Conservation (phyloP, 2,113 vertebrate species). For the Pseudorhombus dupliciocellatus region DNA sequence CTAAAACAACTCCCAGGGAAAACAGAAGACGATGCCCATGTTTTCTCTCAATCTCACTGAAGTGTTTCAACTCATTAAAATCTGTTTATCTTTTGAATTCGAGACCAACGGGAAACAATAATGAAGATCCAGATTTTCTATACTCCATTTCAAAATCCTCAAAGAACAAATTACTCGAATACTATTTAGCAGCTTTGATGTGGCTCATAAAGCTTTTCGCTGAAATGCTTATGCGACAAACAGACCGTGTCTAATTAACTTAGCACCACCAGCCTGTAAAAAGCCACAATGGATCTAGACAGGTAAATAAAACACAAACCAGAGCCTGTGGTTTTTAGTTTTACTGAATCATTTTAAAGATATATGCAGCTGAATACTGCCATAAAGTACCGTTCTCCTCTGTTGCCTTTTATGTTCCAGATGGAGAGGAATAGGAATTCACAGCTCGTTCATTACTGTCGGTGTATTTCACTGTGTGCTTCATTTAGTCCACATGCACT, state of each 20-base stretch:
- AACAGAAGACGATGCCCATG: no score
- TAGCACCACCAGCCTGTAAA: slow-evolving; percentile 19
- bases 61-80: background rate
- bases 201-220: slow-evolving; percentile 1
- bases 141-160: background rate
- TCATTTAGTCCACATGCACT: slow-evolving; percentile 14
- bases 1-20: no score
- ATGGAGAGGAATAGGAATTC: slow-evolving; percentile 8
- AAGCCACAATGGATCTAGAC: slow-evolving; percentile 25
- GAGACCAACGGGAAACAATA: background rate
- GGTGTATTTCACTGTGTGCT: background rate
- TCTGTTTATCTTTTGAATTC: background rate
- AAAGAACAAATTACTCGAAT: background rate
- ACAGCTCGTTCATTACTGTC: slow-evolving; percentile 1
- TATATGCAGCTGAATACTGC: background rate
- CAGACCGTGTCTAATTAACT: slow-evolving; percentile 32
- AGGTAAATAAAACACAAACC: slow-evolving; percentile 13
- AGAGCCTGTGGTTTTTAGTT: background rate
- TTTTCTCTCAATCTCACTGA: background rate
- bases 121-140: background rate
- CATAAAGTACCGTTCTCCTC: background rate
- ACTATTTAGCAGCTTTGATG: slow-evolving; percentile 7
- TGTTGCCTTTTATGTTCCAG: background rate
- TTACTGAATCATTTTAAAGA: background rate
- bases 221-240: slow-evolving; percentile 16